These are phyloP conservation scores for Lagorchestes hirsutus DNA, from an alignment of 2,797 vertebrate genomes.

Conservation along the genomic window DNA sequence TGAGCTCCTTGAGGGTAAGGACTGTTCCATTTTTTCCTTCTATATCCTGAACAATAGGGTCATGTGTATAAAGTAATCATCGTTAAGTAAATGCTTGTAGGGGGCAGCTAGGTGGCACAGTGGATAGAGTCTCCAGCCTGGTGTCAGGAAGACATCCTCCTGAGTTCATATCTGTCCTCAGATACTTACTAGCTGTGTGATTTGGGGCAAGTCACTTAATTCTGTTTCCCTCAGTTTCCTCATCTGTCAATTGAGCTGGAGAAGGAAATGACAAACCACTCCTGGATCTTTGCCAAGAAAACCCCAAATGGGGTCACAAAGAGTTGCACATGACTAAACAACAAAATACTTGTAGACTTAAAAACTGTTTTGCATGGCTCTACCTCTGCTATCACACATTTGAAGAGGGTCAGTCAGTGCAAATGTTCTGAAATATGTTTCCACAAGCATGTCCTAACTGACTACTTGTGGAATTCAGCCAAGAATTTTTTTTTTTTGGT, in stretches of 20 bases:
- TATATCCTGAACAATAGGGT: not conserved
- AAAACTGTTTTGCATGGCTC: conserved; percentile 46
- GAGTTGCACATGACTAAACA: not conserved
- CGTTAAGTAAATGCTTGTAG: not conserved
- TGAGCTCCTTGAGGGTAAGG: not conserved
- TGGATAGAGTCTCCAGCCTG: not conserved
- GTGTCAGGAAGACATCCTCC: not conserved
- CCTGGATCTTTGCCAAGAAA: not conserved
- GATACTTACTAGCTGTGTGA: not conserved
- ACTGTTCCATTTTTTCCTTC: not conserved
- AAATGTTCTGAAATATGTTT: conserved; percentile 48
- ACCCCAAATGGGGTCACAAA: not conserved
- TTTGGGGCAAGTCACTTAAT: not conserved
- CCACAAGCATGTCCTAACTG: conserved; percentile 51
- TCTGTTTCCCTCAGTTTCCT: not conserved
- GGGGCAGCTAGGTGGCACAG: not conserved
- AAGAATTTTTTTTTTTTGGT: conserved; percentile 55
- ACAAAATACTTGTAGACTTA: not conserved
- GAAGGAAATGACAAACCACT: not conserved
- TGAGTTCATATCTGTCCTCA: not conserved
- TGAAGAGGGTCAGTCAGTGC: conserved; percentile 62
- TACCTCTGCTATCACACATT: conserved; percentile 63
- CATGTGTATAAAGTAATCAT: not conserved
- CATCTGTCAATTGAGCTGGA: not conserved
- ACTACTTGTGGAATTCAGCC: conserved; percentile 54